Percentiles rank a stretch among this genome's conserved stretches.
phyloP scores from a whole-genome alignment of 2,113 vertebrate genomes.

The Illadopsis cleaveri region DNA sequence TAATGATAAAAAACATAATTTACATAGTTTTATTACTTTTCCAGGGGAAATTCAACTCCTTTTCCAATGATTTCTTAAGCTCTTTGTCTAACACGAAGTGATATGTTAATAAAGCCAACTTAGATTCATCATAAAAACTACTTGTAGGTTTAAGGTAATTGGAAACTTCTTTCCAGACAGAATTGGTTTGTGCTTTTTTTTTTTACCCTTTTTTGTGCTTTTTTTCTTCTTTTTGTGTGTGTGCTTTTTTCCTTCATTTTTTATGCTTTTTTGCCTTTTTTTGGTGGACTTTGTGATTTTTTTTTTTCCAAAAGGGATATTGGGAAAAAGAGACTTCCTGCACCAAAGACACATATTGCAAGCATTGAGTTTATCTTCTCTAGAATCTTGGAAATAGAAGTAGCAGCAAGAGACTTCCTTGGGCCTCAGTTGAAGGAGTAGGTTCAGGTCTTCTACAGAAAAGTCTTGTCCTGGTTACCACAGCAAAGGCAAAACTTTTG shows the following conservation, averaged over 20 bases:
- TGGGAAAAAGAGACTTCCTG: not conserved
- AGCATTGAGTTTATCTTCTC: not conserved
- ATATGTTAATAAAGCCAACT: not conserved
- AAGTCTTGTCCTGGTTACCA: not conserved
- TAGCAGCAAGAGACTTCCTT: not conserved
- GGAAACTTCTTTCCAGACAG: not conserved
- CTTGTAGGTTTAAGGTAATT: not conserved
- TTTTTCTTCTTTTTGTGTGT: not conserved
- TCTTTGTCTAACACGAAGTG: not conserved
- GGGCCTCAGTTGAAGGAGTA: not conserved
- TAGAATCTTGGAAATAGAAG: not conserved
- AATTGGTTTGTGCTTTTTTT: constrained; percentile 31
- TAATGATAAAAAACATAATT: not conserved
- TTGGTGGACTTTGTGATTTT: not conserved
- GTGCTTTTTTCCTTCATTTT: not conserved
- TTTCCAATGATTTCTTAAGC: constrained; percentile 1
- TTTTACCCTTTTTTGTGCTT: accelerated
- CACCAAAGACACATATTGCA: not conserved
- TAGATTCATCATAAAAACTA: not conserved
- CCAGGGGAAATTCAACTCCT: constrained; percentile 49
- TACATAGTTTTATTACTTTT: constrained; percentile 18
- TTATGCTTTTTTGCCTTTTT: not conserved
- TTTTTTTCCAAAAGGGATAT: not conserved
- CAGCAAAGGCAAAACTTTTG: not conserved
- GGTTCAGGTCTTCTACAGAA: not conserved